phyloP scores from a whole-genome alignment of 2,888 invertebrate genomes.

The Harpalus rubripes region DNA sequence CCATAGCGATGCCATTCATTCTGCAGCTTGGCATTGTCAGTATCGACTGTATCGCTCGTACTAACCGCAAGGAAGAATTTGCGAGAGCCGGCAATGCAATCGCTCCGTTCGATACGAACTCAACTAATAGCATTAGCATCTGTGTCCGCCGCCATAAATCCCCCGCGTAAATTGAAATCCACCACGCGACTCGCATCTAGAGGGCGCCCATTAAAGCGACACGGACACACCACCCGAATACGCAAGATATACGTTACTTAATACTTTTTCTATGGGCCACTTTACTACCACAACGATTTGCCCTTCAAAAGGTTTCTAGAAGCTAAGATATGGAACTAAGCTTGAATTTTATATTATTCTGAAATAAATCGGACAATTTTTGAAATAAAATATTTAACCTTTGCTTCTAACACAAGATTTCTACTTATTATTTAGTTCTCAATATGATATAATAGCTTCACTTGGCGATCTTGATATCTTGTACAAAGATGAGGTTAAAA shows the following conservation, averaged over 20 bases:
- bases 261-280: slow-evolving; percentile 54
- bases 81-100: slow-evolving; percentile 49
- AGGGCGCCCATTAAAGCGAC: slow-evolving; percentile 36
- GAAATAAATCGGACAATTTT: slow-evolving; percentile 16
- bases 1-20: neutral
- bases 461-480: too few species aligned
- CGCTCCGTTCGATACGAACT: slow-evolving; percentile 41
- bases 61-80: slow-evolving; percentile 49
- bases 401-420: neutral
- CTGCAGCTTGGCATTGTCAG: slow-evolving; percentile 23
- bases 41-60: slow-evolving; percentile 20
- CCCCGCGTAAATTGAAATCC: slow-evolving; percentile 57
- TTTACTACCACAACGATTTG: slow-evolving; percentile 4
- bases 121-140: slow-evolving; percentile 58
- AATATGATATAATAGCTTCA: neutral
- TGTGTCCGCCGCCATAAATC: slow-evolving; percentile 58
- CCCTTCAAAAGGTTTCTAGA: slow-evolving; percentile 22
- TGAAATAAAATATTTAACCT: neutral
- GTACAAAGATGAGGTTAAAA: too few species aligned
- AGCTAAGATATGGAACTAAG: neutral
- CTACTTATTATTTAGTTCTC: neutral
- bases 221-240: slow-evolving; percentile 39
- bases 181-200: slow-evolving; percentile 31
- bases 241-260: slow-evolving; percentile 58
- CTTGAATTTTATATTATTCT: slow-evolving; percentile 29